Evolutionary conservation across 2,888 invertebrate genomes (phyloP).

Genomic region (Pristionchus fissidentatus): DNA sequence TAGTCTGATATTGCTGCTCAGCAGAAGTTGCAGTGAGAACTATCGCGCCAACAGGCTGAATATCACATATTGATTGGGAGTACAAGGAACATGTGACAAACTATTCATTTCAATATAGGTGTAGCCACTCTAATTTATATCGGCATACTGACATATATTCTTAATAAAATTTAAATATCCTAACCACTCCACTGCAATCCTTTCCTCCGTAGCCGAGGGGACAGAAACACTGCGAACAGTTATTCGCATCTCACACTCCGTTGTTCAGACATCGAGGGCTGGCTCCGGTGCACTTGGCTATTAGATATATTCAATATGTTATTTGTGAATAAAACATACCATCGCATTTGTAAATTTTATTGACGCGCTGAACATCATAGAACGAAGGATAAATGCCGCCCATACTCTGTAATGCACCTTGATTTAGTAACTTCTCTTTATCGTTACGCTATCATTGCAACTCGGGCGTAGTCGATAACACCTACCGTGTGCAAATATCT

Average conservation of each 20-base stretch:
- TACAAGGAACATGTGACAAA: background rate
- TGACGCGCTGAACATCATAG: slow-evolving; percentile 35
- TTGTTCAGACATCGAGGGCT: slow-evolving; percentile 12
- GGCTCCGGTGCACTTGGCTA: slow-evolving; percentile 10
- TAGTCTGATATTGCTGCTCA: slow-evolving; percentile 29
- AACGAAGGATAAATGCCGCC: slow-evolving; percentile 41
- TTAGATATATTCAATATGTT: background rate
- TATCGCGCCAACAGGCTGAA: slow-evolving; percentile 12
- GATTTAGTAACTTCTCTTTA: no score
- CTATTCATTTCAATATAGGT: background rate
- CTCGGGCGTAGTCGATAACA: no score
- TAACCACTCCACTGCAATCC: slow-evolving; percentile 2
- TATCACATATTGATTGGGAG: background rate
- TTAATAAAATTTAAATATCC: background rate
- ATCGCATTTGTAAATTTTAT: slow-evolving; percentile 41
- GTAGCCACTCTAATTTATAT: background rate
- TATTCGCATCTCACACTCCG: slow-evolving; percentile 42
- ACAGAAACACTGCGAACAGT: slow-evolving; percentile 25
- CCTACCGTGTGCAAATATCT: no score
- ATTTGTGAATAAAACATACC: background rate
- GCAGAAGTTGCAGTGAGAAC: background rate
- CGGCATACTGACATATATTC: background rate
- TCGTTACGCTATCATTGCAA: no score
- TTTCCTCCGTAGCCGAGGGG: slow-evolving; percentile 29
- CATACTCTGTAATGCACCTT: background rate